A percentile compares a stretch with the other conserved stretches of the same genome.
Evolutionary conservation across 1,140 invertebrate species (phyloP).

Genomic region (Eurosta solidaginis): DNA sequence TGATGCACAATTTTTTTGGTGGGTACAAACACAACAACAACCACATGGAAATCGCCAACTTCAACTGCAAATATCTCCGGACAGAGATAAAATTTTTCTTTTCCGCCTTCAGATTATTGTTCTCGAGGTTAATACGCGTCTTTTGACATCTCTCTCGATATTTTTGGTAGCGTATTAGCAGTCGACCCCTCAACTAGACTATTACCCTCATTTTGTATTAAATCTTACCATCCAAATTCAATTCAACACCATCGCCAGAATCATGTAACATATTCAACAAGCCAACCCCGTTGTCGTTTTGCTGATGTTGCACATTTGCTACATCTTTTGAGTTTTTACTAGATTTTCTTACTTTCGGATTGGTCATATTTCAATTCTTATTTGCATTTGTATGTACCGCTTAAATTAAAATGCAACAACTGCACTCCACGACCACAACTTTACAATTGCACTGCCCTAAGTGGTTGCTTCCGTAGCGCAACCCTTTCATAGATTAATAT

Average conservation of each 20-base stretch:
- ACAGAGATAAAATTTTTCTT: too few relatives aligned
- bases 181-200: too few relatives aligned
- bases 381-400: neutral
- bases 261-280: neutral
- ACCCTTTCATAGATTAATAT: too few relatives aligned
- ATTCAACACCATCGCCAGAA: neutral
- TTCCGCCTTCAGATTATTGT: too few relatives aligned
- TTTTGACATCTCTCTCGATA: too few relatives aligned
- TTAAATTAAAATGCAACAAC: neutral
- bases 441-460: neutral
- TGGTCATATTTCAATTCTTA: neutral
- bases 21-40: too few relatives aligned
- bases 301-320: constrained; percentile 19
- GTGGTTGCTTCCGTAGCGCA: neutral
- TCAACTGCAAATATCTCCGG: too few relatives aligned
- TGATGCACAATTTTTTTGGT: too few relatives aligned
- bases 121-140: too few relatives aligned
- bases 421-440: neutral
- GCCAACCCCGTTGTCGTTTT: neutral
- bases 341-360: neutral
- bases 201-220: too few relatives aligned
- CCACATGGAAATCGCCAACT: too few relatives aligned
- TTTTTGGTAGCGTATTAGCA: too few relatives aligned
- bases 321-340: neutral
- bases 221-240: constrained; percentile 19